phyloP scores from a whole-genome alignment of 1,140 invertebrate species.

The Batillaria attramentaria region DNA sequence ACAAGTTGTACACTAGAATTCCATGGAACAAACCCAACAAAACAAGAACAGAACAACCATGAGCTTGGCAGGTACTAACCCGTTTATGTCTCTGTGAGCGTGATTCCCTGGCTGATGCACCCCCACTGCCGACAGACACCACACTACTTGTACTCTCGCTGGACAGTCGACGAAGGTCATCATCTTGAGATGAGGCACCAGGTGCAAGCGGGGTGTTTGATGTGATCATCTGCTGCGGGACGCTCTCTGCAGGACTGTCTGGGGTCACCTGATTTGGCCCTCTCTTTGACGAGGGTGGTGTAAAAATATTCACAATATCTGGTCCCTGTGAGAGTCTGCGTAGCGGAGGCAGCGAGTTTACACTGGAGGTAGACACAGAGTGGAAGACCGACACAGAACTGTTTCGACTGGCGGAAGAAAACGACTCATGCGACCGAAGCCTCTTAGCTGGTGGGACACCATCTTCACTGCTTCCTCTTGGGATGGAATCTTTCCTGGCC shows the following conservation, averaged over 20 bases:
- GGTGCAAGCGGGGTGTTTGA: too few species aligned
- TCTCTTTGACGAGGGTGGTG: neutral
- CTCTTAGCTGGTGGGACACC: too few species aligned
- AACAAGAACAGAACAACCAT: neutral
- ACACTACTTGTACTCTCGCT: neutral
- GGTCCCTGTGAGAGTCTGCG: neutral
- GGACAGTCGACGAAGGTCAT: neutral
- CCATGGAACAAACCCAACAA: neutral
- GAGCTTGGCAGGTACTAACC: slow-evolving; percentile 23
- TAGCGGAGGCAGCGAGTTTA: slow-evolving; percentile 2
- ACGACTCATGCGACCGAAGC: neutral
- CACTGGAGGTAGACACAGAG: neutral
- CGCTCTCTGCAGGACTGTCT: neutral
- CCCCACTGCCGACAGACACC: slow-evolving; percentile 17
- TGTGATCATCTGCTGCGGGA: too few species aligned
- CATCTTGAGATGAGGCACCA: neutral
- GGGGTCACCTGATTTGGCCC: neutral
- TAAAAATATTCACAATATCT: slow-evolving; percentile 23
- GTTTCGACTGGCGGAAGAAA: neutral
- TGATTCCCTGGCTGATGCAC: slow-evolving; percentile 29
- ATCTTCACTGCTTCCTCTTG: neutral
- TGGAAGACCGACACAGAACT: neutral
- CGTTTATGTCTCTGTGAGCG: slow-evolving; percentile 49
- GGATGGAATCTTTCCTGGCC: too few species aligned
- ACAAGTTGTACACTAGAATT: neutral